Percentiles rank a stretch among this genome's conserved stretches.
These are phyloP conservation scores for Nymphalis io DNA, from an alignment of 1,140 invertebrate species.

Conservation along the genomic window DNA sequence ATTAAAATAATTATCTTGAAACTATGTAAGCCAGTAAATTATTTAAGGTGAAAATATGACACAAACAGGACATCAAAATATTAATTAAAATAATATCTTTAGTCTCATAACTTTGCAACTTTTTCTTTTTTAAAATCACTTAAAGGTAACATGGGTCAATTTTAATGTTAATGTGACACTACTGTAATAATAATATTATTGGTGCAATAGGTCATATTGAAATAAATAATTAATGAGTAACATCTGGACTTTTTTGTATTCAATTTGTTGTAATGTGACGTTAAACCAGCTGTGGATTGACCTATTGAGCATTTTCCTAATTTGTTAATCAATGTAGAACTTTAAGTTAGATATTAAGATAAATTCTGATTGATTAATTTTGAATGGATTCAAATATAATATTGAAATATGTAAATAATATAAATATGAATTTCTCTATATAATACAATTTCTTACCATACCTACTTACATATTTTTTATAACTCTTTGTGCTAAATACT, in stretches of 20 bases:
- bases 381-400: conserved; percentile 26
- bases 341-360: conserved; percentile 60
- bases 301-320: conserved; percentile 52
- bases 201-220: background rate
- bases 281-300: conserved; percentile 34
- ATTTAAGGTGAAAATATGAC: too few species aligned
- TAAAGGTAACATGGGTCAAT: background rate
- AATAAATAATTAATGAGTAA: conserved; percentile 10
- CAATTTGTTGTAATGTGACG: background rate
- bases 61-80: too few species aligned
- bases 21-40: too few species aligned
- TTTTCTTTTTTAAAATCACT: background rate
- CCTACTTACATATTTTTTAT: too few species aligned
- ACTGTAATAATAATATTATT: background rate
- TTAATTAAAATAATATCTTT: too few species aligned
- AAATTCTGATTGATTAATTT: conserved; percentile 42
- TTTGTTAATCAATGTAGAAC: conserved; percentile 46
- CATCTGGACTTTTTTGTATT: background rate
- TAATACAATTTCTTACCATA: too few species aligned
- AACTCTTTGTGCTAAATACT: too few species aligned
- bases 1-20: too few species aligned
- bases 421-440: background rate
- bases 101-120: too few species aligned
- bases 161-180: background rate
- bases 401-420: conserved; percentile 13